Base-by-base conservation (phyloP, 2,113 vertebrate genomes). In the Daboia siamensis region DNA sequence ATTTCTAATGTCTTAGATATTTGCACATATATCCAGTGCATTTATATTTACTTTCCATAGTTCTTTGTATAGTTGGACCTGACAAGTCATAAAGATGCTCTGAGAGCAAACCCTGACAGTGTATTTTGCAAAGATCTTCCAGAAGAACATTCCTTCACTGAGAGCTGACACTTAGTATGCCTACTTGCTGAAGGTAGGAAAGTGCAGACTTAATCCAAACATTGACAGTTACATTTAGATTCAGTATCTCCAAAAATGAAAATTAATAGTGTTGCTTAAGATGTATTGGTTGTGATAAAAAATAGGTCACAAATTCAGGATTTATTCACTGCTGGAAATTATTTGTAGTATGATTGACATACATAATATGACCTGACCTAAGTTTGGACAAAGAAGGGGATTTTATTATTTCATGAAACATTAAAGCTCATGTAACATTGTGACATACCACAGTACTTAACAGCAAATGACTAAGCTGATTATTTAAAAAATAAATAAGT, bases 401-500 rank as follows among this genome's bases (percentile, higher is more conserved):
- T 90, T 90, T 61, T 64, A 86, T n/a, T 24, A 86, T 85, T 59
- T 92, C 61, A 39, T 56, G 48, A 89, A 92, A 52, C 74, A 86
- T 86, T 24, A 64, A 64, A 57, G 20, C 39, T 57, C 64, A 89
- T 51, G 33, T 26, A 88, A 51, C 5, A 51, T 92, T 80, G 91
- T 89, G 89, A 84, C 89, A 39, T 88, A 24, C 64, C 54, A 80
- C 2, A 46, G 52, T 88, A 92, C 17, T 57, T 92, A 92, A 89
- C 15, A n/a, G 88, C 23, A 56, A 69, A 93, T 89, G 56, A 86
- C 11, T 90, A 86, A 26, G 52, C 29, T 93, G 52, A 95, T 95
- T 95, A 85, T 92, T 95, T 96, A 93, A 56, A 91, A 96, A 95
- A 94, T 91, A 88, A 39, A 48, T 94, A 91, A 92, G 56, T 95